These are phyloP conservation scores for Eilema griseolum DNA, from an alignment of 2,888 invertebrate species.

Conservation along the genomic window DNA sequence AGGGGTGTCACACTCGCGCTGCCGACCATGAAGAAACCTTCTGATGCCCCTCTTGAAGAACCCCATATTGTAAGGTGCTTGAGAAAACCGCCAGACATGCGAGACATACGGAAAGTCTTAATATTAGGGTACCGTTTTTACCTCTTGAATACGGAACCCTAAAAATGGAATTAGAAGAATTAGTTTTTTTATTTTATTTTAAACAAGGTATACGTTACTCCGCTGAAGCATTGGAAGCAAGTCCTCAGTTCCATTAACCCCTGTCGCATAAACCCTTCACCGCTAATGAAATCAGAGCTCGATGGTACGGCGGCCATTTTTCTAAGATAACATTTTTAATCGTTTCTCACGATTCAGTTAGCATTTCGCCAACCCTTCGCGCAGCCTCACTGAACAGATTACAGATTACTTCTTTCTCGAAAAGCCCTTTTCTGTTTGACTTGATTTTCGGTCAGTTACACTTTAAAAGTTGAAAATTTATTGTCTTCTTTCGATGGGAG, in stretches of 20 bases:
- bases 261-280: slow-evolving; percentile 45
- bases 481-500: slow-evolving; percentile 48
- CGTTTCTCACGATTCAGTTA: slow-evolving; percentile 69
- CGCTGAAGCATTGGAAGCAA: not conserved
- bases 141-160: too few relatives aligned
- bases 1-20: too few relatives aligned
- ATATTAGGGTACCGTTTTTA: too few relatives aligned
- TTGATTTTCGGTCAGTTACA: slow-evolving; percentile 61
- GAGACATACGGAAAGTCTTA: too few relatives aligned
- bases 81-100: too few relatives aligned
- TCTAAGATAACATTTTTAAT: slow-evolving; percentile 79
- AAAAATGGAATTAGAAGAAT: too few relatives aligned
- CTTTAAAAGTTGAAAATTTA: slow-evolving; percentile 55
- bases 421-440: slow-evolving; percentile 63
- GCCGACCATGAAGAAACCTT: too few relatives aligned
- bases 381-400: slow-evolving; percentile 66
- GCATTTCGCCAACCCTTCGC: slow-evolving; percentile 55
- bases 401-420: slow-evolving; percentile 63
- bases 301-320: slow-evolving; percentile 66
- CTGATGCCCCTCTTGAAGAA: too few relatives aligned
- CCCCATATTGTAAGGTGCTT: too few relatives aligned
- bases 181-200: not conserved
- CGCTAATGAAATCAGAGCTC: slow-evolving; percentile 60
- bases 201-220: not conserved
- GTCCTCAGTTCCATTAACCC: slow-evolving; percentile 26